Base-by-base conservation (phyloP, 2,797 vertebrate species). In the Rhynchotus rufescens region DNA sequence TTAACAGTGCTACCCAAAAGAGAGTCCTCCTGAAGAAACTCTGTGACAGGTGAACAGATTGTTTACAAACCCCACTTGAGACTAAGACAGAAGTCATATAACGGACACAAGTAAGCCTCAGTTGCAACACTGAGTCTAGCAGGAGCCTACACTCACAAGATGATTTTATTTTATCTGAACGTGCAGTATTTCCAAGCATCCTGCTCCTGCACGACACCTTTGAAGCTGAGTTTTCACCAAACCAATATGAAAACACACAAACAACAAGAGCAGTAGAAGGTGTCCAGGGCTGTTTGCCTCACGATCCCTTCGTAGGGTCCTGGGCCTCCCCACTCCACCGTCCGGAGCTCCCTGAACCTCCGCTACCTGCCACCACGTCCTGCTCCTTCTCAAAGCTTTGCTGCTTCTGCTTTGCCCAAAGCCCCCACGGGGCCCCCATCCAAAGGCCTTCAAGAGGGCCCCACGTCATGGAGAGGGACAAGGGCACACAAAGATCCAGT, bases 11-110 rank as follows among this genome's bases (percentile, higher is more conserved):
- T 62, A 51, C 26, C 10, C 32, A 84, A 84, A 78, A 81, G 13
- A 4, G 16, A n/a, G 52, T 19, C 28, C 4, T 47, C 25, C 15
- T 44, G 36, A 67, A 75, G 73, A 77, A 10, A 0, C 2, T 36
- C 44, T 0, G 0, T 12, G 34, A 42, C 8, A 51, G 38, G 30
- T n/a, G 78, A 77, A 80, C 0, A 65, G 7, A 36, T 44, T 20
- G 49, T 4, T 52, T 69, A 57, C 19, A 89, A 56, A 32, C 4
- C 9, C 36, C 68, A 66, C 14, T 28, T 34, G 56, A 26, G 36
- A 69, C 40, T 83, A 60, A 64, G 32, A n/a, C 9, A 74, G 40
- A 30, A 86, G 30, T 60, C 34, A 17, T 4, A n/a, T 28, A 25
- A 88, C 7, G 3, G 25, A 45, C 69, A 69, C 34, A 84, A 76